Conservation (phyloP, 2,888 invertebrate species). For the Eudasyphora cyanicolor region DNA sequence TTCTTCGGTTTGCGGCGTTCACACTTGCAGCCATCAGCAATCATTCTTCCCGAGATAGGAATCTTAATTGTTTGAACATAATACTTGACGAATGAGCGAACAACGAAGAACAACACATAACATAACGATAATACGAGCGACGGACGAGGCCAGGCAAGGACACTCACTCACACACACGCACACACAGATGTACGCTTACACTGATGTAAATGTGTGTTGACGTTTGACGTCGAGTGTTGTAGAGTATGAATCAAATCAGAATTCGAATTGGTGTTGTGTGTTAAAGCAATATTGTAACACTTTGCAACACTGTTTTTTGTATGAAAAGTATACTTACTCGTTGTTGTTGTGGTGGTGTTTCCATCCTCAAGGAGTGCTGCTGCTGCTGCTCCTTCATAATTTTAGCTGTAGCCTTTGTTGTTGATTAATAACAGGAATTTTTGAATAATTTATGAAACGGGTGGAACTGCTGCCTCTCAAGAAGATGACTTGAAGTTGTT, state of each 20-base stretch:
- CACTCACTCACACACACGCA: constrained; percentile 1
- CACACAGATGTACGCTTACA: neutral
- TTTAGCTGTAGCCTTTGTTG: no score
- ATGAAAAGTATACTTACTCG: constrained; percentile 20
- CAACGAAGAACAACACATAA: no score
- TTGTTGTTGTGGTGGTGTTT: neutral
- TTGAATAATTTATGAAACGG: neutral
- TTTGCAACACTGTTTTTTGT: constrained; percentile 11
- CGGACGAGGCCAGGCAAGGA: constrained; percentile 21
- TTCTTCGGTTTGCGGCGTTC: neutral
- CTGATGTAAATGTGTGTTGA: neutral
- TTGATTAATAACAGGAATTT: neutral
- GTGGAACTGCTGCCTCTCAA: neutral
- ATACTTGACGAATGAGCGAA: no score
- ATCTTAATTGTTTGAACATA: constrained; percentile 36
- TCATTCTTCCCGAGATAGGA: constrained; percentile 18
- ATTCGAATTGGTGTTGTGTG: constrained; percentile 2
- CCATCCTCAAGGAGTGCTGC: constrained; percentile 1
- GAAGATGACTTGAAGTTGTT: neutral
- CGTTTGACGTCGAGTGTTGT: neutral
- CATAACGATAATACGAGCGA: constrained; percentile 32
- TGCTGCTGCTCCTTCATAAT: neutral
- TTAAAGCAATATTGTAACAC: neutral
- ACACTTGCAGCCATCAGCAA: neutral
- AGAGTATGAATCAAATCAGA: constrained; percentile 15